A percentile compares a stretch with the other conserved stretches of the same genome.
These are phyloP conservation scores for Muscicapa striata DNA, from an alignment of 2,797 vertebrate genomes.

Conservation along the genomic window DNA sequence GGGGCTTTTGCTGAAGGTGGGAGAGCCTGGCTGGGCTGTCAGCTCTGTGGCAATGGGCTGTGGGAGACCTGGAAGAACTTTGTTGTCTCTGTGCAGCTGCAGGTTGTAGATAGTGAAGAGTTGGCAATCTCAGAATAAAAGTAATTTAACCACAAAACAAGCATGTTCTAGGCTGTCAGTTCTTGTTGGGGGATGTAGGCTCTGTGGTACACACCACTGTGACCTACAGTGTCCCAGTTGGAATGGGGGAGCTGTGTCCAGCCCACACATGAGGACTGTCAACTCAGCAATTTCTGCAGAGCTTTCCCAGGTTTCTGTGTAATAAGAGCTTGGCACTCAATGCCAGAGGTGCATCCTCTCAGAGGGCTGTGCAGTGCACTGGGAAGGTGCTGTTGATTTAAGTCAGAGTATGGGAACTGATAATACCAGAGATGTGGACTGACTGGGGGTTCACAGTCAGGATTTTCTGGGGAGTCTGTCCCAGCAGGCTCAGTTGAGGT, in stretches of 20 bases:
- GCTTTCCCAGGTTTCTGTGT: neutral
- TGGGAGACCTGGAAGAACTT: neutral
- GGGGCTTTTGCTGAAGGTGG: neutral
- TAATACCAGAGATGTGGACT: neutral
- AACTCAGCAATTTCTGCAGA: neutral
- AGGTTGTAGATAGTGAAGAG: neutral
- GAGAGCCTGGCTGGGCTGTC: neutral
- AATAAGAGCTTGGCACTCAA: neutral
- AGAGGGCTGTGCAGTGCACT: neutral
- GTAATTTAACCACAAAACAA: neutral
- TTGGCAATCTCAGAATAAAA: neutral
- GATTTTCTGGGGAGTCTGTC: neutral
- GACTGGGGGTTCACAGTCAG: neutral
- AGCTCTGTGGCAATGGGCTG: neutral
- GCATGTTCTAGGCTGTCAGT: neutral
- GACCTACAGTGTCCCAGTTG: neutral
- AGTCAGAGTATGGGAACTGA: neutral
- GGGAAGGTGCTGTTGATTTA: neutral
- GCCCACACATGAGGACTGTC: neutral
- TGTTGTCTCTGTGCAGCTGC: neutral
- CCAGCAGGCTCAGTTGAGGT: neutral
- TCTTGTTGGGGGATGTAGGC: neutral
- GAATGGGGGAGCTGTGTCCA: neutral
- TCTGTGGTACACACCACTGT: neutral
- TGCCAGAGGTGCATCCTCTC: neutral